Base-by-base conservation (phyloP, 2,888 invertebrate genomes). In the Julus scandinavius region DNA sequence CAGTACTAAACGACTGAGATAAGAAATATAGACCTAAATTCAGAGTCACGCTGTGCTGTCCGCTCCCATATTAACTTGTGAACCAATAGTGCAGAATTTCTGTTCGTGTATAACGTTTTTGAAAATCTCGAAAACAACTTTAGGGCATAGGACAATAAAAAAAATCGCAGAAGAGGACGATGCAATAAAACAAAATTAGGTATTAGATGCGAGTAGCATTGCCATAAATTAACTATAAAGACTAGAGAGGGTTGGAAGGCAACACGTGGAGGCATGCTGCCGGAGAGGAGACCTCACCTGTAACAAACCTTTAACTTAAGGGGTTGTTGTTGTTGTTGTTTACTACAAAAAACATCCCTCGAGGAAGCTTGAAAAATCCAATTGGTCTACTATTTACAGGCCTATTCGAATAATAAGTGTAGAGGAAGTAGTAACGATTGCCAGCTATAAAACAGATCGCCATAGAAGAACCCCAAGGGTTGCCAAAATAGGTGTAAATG, bases 141-240 rank as follows among this genome's bases (percentile, higher is more conserved):
- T 80, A 13, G 80, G 80, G 38, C 80, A 38, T 38, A 38, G 29
- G 80, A 29, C 13, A 29, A 38, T 80, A 72, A 72, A 29, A 17
- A 72, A 72, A 72, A 63, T 20, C 20, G 72, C 72, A 20, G 72
- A 72, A 72, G 20, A 29, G 20, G 72, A n/a, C 29, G 72, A 7
- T 20, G 80, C 80, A 80, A 80, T 80, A 80, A 80, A 80, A 80
- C 80, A 80, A 80, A 80, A 80, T 80, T 80, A 80, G 80, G 80
- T 80, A 80, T 80, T 80, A 80, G 80, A 38, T 80, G 80, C 13
- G 38, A 80, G 80, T 80, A 80, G 80, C 80, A 80, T 80, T 80
- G 13, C 29, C 80, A 38, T 80, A 80, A 80, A 80, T 80, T 80
- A 80, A 80, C 80, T 80, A 80, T 80, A 80, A 80, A 80, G 80